Evolutionary conservation across 1,140 invertebrate species (phyloP).

Genomic region (Mizuhopecten yessoensis): DNA sequence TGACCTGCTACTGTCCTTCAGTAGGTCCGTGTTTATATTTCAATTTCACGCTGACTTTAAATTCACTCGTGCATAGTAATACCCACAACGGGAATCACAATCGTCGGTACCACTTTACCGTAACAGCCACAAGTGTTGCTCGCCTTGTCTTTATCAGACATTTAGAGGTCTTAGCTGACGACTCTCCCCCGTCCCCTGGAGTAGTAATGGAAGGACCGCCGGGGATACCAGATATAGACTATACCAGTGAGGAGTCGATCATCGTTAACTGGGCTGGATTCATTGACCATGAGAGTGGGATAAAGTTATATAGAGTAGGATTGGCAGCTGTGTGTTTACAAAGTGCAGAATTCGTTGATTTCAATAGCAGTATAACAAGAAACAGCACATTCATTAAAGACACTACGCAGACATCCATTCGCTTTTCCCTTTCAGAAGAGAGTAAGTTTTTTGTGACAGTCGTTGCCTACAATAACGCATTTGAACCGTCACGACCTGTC

Average conservation of each 20-base stretch:
- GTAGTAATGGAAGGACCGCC: constrained; percentile 63
- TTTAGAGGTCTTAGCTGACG: constrained; percentile 68
- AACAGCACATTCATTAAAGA: neutral
- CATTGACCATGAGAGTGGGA: constrained; percentile 69
- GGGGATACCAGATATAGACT: constrained; percentile 65
- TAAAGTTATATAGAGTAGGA: constrained; percentile 60
- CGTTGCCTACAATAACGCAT: constrained; percentile 57
- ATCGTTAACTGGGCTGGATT: constrained; percentile 63
- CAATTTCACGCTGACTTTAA: constrained; percentile 56
- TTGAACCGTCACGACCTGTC: constrained; percentile 48
- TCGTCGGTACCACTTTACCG: constrained; percentile 66
- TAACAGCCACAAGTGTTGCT: constrained; percentile 66
- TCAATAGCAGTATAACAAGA: neutral
- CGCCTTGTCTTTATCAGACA: constrained; percentile 45
- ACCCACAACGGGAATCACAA: constrained; percentile 67
- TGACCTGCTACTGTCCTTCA: constrained; percentile 67
- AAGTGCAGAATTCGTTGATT: constrained; percentile 41
- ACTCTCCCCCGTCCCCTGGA: constrained; percentile 66
- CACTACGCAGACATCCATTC: neutral
- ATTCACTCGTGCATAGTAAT: constrained; percentile 54
- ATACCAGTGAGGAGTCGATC: constrained; percentile 51
- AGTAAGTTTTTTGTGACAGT: constrained; percentile 54
- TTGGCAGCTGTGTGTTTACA: constrained; percentile 59
- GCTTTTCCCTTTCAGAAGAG: neutral
- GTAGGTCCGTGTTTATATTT: constrained; percentile 63